Percentiles rank a stretch among this genome's conserved stretches.
phyloP scores from a whole-genome alignment of 1,140 invertebrate genomes.

The Panulirus ornatus region DNA sequence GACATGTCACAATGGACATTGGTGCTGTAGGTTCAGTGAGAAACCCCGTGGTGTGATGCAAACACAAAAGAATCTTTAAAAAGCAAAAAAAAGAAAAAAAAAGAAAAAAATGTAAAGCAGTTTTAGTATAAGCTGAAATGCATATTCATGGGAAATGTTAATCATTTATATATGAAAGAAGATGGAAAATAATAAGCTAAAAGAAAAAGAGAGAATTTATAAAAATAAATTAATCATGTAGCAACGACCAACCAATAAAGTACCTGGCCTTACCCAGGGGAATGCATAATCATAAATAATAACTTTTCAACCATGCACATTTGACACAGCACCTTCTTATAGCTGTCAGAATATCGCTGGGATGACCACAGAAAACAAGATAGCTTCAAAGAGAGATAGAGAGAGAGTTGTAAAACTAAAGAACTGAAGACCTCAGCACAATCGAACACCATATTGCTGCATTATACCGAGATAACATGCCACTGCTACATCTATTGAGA shows the following conservation, averaged over 20 bases:
- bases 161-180: neutral
- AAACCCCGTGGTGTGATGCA: neutral
- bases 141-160: neutral
- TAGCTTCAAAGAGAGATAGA: neutral
- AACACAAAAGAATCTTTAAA: constrained; percentile 8
- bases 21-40: neutral
- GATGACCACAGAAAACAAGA: neutral
- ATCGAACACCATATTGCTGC: too few relatives aligned
- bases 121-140: neutral
- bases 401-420: neutral
- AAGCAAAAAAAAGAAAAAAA: neutral
- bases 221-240: neutral
- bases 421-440: neutral
- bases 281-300: neutral
- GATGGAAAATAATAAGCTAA: neutral
- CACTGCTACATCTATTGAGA: neutral
- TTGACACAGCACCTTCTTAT: neutral
- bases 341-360: neutral
- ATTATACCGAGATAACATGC: too few relatives aligned
- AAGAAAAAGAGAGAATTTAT: neutral
- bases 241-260: neutral
- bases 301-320: neutral
- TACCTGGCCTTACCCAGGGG: neutral
- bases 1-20: neutral
- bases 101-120: constrained; percentile 5